Conservation (phyloP, 2,888 invertebrate genomes). For the Nephrotoma guestfalica region DNA sequence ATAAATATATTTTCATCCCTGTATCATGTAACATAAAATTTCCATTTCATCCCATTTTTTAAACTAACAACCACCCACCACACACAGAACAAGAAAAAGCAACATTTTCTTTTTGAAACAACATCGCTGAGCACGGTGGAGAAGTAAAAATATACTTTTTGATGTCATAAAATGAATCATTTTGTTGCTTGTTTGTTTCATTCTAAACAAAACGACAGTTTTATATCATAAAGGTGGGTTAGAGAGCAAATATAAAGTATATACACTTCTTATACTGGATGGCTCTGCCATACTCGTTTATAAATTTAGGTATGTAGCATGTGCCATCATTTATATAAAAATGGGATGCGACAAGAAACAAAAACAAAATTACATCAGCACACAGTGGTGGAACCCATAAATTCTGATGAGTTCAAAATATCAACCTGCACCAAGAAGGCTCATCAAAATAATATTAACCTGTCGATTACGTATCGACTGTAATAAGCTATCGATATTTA, state of each 20-base stretch:
- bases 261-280: background rate
- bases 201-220: background rate
- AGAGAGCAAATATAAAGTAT: background rate
- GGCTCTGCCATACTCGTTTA: too few relatives aligned
- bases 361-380: background rate
- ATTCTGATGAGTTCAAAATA: background rate
- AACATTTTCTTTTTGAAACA: background rate
- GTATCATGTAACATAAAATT: background rate
- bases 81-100: background rate
- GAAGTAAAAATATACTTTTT: constrained; percentile 2
- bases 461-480: too few relatives aligned
- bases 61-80: background rate
- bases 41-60: background rate
- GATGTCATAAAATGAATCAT: constrained; percentile 4
- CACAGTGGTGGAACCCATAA: background rate
- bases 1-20: background rate
- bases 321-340: background rate
- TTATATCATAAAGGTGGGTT: background rate
- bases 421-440: background rate
- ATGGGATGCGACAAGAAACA: background rate
- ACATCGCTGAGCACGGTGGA: background rate
- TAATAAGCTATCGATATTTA: background rate
- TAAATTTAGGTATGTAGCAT: background rate
- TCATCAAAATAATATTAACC: background rate
- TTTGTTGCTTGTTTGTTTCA: constrained; percentile 2